phyloP scores from a whole-genome alignment of 2,113 vertebrate genomes.

The Zosterops hypoxanthus region DNA sequence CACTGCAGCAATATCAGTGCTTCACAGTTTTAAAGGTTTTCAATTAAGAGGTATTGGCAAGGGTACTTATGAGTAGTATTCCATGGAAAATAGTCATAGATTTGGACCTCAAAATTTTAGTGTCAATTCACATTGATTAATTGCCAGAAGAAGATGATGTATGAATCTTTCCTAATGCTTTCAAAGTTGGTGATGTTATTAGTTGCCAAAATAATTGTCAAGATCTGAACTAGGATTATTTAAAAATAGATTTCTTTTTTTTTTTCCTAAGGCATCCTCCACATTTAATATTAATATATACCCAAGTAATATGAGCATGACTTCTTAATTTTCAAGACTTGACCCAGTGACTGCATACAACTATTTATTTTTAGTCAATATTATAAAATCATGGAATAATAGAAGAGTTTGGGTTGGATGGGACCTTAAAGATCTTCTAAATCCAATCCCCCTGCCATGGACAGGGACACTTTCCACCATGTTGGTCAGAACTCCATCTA shows the following conservation, averaged over 20 bases:
- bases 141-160: not conserved
- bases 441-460: rapidly evolving
- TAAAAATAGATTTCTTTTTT: not conserved
- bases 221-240: not conserved
- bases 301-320: not conserved
- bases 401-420: not conserved
- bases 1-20: not conserved
- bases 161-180: not conserved
- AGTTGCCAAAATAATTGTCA: not conserved
- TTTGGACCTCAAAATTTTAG: not conserved
- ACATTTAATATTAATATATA: not conserved
- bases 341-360: not conserved
- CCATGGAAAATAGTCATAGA: not conserved
- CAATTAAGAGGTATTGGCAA: not conserved
- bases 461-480: not conserved
- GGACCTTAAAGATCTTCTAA: not conserved
- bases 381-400: not conserved
- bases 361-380: not conserved
- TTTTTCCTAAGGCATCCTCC: not conserved
- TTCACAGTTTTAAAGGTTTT: not conserved
- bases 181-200: not conserved
- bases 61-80: not conserved
- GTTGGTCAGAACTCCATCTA: not conserved
- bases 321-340: not conserved
- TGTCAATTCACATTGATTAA: not conserved